phyloP scores from a whole-genome alignment of 2,888 invertebrate genomes.

The Cistogaster globosa region DNA sequence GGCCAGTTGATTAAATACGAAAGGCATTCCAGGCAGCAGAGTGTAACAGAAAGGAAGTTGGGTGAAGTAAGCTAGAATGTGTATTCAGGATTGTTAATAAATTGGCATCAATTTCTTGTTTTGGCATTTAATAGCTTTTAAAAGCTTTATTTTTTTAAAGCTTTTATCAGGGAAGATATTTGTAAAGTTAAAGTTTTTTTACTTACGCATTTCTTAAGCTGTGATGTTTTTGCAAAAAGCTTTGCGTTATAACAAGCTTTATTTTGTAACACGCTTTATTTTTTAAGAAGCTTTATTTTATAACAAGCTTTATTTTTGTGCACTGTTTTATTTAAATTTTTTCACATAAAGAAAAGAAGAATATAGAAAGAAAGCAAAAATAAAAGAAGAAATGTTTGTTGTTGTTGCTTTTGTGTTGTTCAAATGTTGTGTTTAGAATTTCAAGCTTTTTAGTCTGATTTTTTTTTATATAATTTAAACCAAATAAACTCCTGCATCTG shows the following conservation, averaged over 20 bases:
- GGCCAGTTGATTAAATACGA: constrained; percentile 37
- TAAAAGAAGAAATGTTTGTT: background rate
- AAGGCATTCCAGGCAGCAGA: constrained; percentile 9
- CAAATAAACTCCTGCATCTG: too few species aligned
- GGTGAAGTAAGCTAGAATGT: constrained; percentile 29
- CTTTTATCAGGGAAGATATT: background rate
- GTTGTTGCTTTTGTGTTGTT: too few species aligned
- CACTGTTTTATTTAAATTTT: background rate
- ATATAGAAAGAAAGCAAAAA: constrained; percentile 1
- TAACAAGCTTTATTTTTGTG: background rate
- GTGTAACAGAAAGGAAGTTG: constrained; percentile 26
- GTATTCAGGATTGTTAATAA: constrained; percentile 21
- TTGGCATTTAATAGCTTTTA: background rate
- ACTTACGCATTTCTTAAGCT: constrained; percentile 15
- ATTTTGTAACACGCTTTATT: background rate
- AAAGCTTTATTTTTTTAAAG: background rate
- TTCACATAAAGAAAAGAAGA: background rate
- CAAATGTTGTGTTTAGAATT: too few species aligned
- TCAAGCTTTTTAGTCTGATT: too few species aligned
- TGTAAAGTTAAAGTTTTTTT: background rate
- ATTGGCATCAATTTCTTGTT: constrained; percentile 5
- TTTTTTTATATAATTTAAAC: too few species aligned
- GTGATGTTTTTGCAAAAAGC: constrained; percentile 9
- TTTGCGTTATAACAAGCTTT: background rate
- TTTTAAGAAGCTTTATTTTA: constrained; percentile 6